Evolutionary conservation across 2,113 vertebrate species (phyloP), one percentile per base, ranked within the genome.

Genomic region (Chamaetylas fuelleborni): DNA sequence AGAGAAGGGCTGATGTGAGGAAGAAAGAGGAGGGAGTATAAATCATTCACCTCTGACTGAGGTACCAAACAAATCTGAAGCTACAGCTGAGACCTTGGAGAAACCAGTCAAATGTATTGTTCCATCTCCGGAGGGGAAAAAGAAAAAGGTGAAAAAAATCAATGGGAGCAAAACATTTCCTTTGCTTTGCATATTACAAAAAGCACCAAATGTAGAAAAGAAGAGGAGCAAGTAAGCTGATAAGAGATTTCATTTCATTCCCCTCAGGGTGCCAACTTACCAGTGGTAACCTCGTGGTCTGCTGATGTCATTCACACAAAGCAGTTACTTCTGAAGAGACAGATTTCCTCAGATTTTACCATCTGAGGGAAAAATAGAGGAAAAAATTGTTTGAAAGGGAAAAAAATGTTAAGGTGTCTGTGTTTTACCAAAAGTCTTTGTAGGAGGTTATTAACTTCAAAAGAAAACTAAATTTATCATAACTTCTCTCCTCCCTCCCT

Each of bases 401-500:
- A 94, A 97, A 87, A 81, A 94, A 93, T 72, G 69, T 96, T 96
- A 96, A 96, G 94, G 87, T 95, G 82, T 86, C 96, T 97, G 86
- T 97, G 88, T 97, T 94, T 96, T 96, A 95, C 92, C 86, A 88
- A 93, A 97, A 93, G 88, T 81, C 79, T 97, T 96, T 96, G 94
- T 82, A 96, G 95, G 94, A 97, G 95, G 93, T 95, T 96, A 97
- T 96, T 97, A 97, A 97, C 97, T 97, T 97, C 97, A 97, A 97
- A 98, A 85, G 93, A 88, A 95, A 97, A 95, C 95, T 95, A 94
- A 97, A 86, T 94, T 96, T 96, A 96, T 92, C 91, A 0, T 95
- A 93, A 92, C 74, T 83, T 95, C 92, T 91, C 51, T 73, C 67
- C 81, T 70, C 58, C 51, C 53, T 86, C 69, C 72, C 58, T 4